phyloP scores from a whole-genome alignment of 2,888 invertebrate genomes.

The Diaphora mendica region DNA sequence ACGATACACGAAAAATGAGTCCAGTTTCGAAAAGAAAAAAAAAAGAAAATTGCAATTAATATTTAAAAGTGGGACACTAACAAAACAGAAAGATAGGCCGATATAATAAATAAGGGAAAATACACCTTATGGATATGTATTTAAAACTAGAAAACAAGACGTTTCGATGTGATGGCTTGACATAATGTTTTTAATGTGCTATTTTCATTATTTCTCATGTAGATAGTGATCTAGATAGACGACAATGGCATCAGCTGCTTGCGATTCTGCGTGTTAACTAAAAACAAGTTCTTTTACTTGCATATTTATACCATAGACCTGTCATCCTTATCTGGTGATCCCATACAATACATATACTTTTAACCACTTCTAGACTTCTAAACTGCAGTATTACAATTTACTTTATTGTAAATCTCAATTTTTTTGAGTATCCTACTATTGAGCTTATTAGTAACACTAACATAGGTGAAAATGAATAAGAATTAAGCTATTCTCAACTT shows the following conservation, averaged over 20 bases:
- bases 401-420: neutral
- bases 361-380: slow-evolving; percentile 1
- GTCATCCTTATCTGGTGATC: slow-evolving; percentile 9
- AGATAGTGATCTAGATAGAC: slow-evolving; percentile 20
- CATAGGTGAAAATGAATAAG: neutral
- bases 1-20: slow-evolving; percentile 42
- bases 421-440: neutral
- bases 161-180: slow-evolving; percentile 14
- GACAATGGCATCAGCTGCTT: slow-evolving; percentile 26
- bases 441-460: neutral
- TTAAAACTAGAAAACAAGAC: slow-evolving; percentile 14
- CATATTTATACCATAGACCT: slow-evolving; percentile 14
- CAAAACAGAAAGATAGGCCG: slow-evolving; percentile 34
- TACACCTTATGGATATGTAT: slow-evolving; percentile 16
- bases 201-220: slow-evolving; percentile 23
- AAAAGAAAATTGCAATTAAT: slow-evolving; percentile 49
- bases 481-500: neutral
- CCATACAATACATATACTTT: slow-evolving; percentile 15
- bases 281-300: slow-evolving; percentile 21
- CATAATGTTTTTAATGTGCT: slow-evolving; percentile 16
- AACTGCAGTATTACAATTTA: neutral
- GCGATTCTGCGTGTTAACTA: slow-evolving; percentile 16
- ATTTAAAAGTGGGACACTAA: slow-evolving; percentile 47
- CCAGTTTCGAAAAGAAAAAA: slow-evolving; percentile 39
- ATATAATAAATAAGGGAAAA: slow-evolving; percentile 26